A percentile compares a stretch with the other conserved stretches of the same genome.
Conservation (phyloP, 2,888 invertebrate genomes). For the Zaprionus obscuricornis region DNA sequence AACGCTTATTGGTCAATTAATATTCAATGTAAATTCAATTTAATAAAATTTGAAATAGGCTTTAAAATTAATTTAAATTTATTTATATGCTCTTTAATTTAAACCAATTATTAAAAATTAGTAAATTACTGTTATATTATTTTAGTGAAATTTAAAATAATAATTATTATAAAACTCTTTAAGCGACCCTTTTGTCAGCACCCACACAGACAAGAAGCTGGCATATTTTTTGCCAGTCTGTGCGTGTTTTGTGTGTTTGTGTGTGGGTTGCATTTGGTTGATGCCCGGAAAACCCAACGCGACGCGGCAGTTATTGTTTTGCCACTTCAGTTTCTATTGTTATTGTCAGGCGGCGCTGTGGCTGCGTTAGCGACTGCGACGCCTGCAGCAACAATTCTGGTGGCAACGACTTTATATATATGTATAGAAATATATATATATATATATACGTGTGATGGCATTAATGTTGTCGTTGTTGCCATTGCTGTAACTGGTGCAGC, state of each 20-base stretch:
- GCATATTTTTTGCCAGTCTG: constrained; percentile 31
- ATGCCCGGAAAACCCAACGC: constrained; percentile 70
- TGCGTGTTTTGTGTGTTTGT: constrained; percentile 25
- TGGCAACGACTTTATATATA: constrained; percentile 67
- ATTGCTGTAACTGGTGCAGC: constrained; percentile 20
- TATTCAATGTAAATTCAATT: no score
- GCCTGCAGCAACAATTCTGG: constrained; percentile 44
- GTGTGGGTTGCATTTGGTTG: constrained; percentile 44
- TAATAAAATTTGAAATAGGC: no score
- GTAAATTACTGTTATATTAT: background rate
- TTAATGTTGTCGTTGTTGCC: constrained; percentile 18
- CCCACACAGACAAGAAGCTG: constrained; percentile 13
- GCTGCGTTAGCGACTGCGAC: constrained; percentile 30
- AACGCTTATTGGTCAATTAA: no score
- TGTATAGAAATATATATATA: no score
- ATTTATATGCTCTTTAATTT: background rate
- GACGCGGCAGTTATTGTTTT: constrained; percentile 77
- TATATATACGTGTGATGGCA: constrained; percentile 29
- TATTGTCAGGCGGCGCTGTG: constrained; percentile 58
- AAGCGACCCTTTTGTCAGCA: constrained; percentile 26
- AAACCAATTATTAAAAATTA: background rate
- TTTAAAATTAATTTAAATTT: no score
- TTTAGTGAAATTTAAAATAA: background rate
- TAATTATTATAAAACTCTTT: constrained; percentile 18
- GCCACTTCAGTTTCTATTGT: constrained; percentile 77